Percentiles rank a stretch among this genome's conserved stretches.
Conservation (phyloP, 2,797 vertebrate species). For the Falco columbarius region DNA sequence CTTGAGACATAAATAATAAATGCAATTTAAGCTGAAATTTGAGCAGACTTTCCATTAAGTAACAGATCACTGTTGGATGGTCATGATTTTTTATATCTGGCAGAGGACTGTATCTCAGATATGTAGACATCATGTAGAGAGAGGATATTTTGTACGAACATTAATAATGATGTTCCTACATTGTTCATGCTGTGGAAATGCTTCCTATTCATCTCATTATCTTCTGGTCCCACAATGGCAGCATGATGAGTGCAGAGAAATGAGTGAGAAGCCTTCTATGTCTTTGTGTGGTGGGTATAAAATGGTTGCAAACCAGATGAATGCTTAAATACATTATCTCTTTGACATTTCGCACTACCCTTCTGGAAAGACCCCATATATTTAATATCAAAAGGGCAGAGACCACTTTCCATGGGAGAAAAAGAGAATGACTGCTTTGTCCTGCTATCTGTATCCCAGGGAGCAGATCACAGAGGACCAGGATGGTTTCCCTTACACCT, state of each 20-base stretch:
- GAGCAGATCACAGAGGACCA: conserved; percentile 56
- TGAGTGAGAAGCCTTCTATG: conserved; percentile 64
- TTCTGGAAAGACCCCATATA: conserved; percentile 65
- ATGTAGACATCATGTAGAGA: conserved; percentile 72
- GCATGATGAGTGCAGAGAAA: conserved; percentile 71
- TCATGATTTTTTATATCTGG: conserved; percentile 66
- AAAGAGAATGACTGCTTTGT: conserved; percentile 59
- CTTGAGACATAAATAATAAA: conserved; percentile 72
- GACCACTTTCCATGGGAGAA: conserved; percentile 66
- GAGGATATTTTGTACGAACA: conserved; percentile 72
- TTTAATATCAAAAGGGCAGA: conserved; percentile 70
- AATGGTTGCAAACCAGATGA: conserved; percentile 70
- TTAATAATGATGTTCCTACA: conserved; percentile 76
- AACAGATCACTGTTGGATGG: conserved; percentile 71
- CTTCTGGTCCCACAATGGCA: conserved; percentile 74
- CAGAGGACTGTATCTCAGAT: conserved; percentile 70
- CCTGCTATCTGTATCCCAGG: conserved; percentile 39
- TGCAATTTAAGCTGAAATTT: conserved; percentile 71
- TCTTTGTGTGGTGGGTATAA: conserved; percentile 66
- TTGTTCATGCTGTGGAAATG: conserved; percentile 74
- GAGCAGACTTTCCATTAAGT: conserved; percentile 73
- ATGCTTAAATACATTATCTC: conserved; percentile 62
- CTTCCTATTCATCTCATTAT: conserved; percentile 77
- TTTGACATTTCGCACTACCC: conserved; percentile 49
- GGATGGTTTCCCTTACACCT: conserved; percentile 10